Evolutionary conservation across 2,797 vertebrate genomes (phyloP).

Genomic region (Sebastes oblongus): DNA sequence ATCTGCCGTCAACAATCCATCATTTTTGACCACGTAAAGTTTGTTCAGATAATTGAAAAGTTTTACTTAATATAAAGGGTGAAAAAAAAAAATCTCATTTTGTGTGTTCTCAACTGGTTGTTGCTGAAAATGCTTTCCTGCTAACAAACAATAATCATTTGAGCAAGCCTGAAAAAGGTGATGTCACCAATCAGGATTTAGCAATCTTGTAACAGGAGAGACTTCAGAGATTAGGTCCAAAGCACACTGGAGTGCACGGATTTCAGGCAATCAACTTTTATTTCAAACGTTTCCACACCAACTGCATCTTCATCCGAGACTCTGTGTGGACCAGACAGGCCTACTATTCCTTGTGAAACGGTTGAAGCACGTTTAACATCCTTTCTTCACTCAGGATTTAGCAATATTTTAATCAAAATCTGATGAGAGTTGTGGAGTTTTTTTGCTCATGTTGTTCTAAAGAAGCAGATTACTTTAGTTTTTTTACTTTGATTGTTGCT

Average conservation of each 20-base stretch:
- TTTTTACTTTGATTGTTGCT: neutral
- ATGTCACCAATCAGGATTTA: neutral
- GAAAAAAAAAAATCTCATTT: neutral
- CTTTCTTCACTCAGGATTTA: neutral
- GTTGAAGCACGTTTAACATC: no score
- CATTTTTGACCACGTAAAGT: neutral
- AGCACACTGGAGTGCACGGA: no score
- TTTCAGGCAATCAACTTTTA: no score
- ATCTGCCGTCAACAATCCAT: neutral
- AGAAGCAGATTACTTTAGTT: neutral
- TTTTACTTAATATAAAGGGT: no score
- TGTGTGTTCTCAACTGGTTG: neutral
- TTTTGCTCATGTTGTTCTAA: neutral
- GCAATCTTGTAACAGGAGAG: neutral
- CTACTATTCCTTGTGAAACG: no score
- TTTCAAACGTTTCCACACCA: no score
- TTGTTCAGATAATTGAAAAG: neutral
- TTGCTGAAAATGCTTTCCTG: neutral
- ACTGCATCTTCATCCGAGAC: no score
- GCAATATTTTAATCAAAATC: no score
- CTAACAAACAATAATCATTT: neutral
- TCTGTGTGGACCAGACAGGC: no score
- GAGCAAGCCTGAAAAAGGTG: neutral
- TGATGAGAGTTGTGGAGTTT: neutral
- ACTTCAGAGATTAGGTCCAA: no score